Percentiles rank a stretch among this genome's conserved stretches.
phyloP scores from a whole-genome alignment of 2,113 vertebrate genomes.

The Myocastor coypus region DNA sequence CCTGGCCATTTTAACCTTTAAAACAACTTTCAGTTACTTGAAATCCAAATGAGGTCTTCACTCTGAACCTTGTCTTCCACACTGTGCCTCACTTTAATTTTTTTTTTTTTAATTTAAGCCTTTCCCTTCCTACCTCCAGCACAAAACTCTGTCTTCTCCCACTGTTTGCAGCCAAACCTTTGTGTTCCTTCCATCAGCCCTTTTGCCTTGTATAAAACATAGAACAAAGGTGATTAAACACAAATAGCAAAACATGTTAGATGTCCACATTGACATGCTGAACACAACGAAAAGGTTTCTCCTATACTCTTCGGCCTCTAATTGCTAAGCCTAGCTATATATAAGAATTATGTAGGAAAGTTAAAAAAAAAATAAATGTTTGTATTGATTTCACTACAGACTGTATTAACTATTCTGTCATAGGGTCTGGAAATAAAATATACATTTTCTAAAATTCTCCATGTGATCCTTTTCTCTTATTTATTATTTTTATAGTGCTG shows the following conservation, averaged over 20 bases:
- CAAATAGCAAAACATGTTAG: conserved; percentile 9
- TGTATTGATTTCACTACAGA: neutral
- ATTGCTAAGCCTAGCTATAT: neutral
- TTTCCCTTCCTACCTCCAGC: neutral
- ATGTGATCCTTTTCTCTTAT: neutral
- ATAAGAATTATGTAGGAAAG: neutral
- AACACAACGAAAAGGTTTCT: neutral
- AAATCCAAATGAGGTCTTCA: neutral
- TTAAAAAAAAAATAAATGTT: neutral
- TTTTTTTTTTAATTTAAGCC: conserved; percentile 29
- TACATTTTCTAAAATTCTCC: neutral
- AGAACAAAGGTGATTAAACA: neutral
- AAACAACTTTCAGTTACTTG: conserved; percentile 28
- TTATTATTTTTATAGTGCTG: neutral
- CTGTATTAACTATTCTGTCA: neutral
- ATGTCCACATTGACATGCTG: neutral
- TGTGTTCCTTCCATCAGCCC: neutral
- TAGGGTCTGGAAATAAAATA: neutral
- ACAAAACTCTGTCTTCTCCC: conserved; percentile 13
- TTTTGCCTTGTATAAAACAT: neutral
- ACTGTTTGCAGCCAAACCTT: neutral
- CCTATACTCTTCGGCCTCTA: neutral
- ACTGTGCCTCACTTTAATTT: neutral
- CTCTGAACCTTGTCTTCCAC: neutral
- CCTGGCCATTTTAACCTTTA: conserved; percentile 26